Base-by-base conservation (phyloP, 2,113 vertebrate genomes). In the Ancistrus triradiatus region DNA sequence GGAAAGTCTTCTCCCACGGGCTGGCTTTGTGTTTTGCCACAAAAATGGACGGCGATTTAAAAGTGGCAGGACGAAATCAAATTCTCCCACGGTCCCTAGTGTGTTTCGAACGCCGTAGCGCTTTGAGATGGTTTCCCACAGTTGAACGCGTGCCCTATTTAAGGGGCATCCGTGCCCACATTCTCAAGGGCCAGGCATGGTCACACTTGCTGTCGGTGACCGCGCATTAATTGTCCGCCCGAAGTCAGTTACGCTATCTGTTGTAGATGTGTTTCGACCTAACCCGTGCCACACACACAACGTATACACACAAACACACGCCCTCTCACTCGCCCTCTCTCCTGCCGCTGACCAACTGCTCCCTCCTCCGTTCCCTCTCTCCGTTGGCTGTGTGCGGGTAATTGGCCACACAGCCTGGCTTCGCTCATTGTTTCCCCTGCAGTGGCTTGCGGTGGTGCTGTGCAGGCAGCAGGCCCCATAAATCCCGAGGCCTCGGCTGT, bases 391-490 rank as follows among this genome's bases (percentile, higher is more conserved):
- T 63, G 65, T 33, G 76, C n/a, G 76, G 72, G 76, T 81, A 80
- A 82, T 82, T 86, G 82, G 84, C 80, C 81, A 74, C 83, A 80
- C 77, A 59, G 80, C 74, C 65, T 71, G 75, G 66, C 28, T 52
- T 70, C 77, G 77, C 80, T 75, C 78, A 77, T 82, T 83, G 80
- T 84, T 83, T 81, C 72, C 67, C 74, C 81, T 78, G 83, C 80
- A 67, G 77, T 80, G 84, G 79, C 79, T 85, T 85, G 85, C 42
- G 78, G 82, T 81, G 63, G 56, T 79, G 75, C 74, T 60, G 70
- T 75, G 78, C 80, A 71, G 77, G 79, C 80, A 63, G 79, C 67
- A 67, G 80, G 80, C 76, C 83, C 83, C 81, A 58, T 88, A 83
- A 85, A 87, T 87, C 85, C 80, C 69, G 25, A 72, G 79, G 78